These are phyloP conservation scores for Pempheris klunzingeri DNA, from an alignment of 2,797 vertebrate genomes.

Conservation along the genomic window DNA sequence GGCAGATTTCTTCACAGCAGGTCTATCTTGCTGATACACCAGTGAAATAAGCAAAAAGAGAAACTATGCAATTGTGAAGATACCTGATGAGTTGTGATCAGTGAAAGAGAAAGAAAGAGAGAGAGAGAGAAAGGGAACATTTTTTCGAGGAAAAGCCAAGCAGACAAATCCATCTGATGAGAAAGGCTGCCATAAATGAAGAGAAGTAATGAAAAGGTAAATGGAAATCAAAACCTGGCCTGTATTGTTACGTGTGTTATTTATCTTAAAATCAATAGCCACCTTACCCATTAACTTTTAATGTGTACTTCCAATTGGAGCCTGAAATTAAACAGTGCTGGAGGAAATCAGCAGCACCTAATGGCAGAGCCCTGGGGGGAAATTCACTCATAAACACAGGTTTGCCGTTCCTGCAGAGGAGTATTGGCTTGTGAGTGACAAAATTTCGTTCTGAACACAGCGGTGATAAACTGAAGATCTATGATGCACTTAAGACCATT, in stretches of 20 bases:
- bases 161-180: conserved; percentile 9
- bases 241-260: conserved; percentile 85
- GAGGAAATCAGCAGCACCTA: conserved; percentile 80
- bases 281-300: conserved; percentile 86
- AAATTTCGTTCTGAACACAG: conserved; percentile 66
- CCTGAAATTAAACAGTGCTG: conserved; percentile 86
- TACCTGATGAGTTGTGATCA: conserved; percentile 31
- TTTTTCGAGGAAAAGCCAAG: conserved; percentile 21
- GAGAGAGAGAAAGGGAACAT: conserved; percentile 10
- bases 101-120: conserved; percentile 25
- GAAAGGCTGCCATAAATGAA: conserved; percentile 35
- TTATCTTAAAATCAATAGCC: conserved; percentile 87
- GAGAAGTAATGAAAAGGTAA: conserved; percentile 77
- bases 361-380: conserved; percentile 78
- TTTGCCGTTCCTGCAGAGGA: conserved; percentile 56
- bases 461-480: conserved; percentile 76
- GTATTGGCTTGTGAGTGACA: conserved; percentile 68
- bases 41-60: conserved; percentile 53
- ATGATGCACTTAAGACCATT: conserved; percentile 71
- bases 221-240: conserved; percentile 83
- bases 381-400: conserved; percentile 80
- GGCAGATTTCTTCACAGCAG: conserved; percentile 70
- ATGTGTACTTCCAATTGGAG: conserved; percentile 85
- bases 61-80: conserved; percentile 51
- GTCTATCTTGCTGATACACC: conserved; percentile 55